Conservation (phyloP, 2,888 invertebrate species). For the Philopedon plagiatum region DNA sequence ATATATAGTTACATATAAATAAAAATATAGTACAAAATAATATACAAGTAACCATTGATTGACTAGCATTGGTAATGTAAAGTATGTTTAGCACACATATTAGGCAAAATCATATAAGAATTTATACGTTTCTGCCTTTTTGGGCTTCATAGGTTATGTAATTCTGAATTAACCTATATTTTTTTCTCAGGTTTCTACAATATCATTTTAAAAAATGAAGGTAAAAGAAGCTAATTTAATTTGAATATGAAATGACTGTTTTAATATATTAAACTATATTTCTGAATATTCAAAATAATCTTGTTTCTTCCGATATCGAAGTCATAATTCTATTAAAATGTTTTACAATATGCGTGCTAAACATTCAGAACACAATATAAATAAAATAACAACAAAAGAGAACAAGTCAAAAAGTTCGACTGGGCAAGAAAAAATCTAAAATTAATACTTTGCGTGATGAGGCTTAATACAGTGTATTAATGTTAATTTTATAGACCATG, state of each 20-base stretch:
- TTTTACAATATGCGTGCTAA: slow-evolving; percentile 10
- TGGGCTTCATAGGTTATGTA: too few relatives aligned
- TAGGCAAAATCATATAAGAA: background rate
- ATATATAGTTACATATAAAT: slow-evolving; percentile 62
- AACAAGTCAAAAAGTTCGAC: background rate
- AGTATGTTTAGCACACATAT: slow-evolving; percentile 30
- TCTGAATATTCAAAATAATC: too few relatives aligned
- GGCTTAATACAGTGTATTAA: background rate
- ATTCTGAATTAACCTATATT: too few relatives aligned
- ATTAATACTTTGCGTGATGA: background rate
- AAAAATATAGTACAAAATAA: slow-evolving; percentile 65
- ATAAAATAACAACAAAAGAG: slow-evolving; percentile 29
- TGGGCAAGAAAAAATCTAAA: slow-evolving; percentile 1
- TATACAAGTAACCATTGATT: slow-evolving; percentile 65
- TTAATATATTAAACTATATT: too few relatives aligned
- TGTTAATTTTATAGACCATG: background rate
- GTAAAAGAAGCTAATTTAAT: too few relatives aligned
- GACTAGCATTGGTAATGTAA: slow-evolving; percentile 65
- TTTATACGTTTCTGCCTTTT: too few relatives aligned
- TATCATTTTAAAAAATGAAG: too few relatives aligned
- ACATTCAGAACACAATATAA: slow-evolving; percentile 27
- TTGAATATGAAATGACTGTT: too few relatives aligned
- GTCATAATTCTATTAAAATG: background rate
- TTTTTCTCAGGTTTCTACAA: too few relatives aligned
- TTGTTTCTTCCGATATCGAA: background rate